Base-by-base conservation (phyloP, 2,888 invertebrate species). In the Rhorus exstirpatorius region DNA sequence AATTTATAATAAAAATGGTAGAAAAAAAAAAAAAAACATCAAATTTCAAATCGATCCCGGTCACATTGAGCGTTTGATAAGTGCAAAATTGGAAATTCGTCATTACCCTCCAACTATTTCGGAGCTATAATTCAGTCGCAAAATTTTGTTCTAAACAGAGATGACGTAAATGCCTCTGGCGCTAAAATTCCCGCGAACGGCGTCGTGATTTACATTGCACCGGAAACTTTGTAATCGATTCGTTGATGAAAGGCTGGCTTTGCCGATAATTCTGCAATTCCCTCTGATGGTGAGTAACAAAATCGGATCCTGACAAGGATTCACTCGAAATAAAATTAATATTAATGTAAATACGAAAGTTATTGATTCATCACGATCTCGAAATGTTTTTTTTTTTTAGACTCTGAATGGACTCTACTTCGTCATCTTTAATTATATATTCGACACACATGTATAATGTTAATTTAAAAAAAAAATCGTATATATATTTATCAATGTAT, bases 171-270 rank as follows among this genome's bases (percentile, higher is more conserved):
- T 31, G 58, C 70, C 7, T 51, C 71, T 17, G 46, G 14, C 24
- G 65, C 60, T 55, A 49, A 46, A 51, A 26, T 83, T 21, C 83
- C 80, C 12, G 55, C 77, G 46, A 74, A 74, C 26, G 78, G 83
- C 14, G 77, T 76, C 21, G 83, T 77, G 17, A 77, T 83, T 68
- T 80, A 83, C 72, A 67, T 83, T 24, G 24, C 79, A 7, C 46
- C 75, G 46, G n/a, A 49, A 72, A 58, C 81, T 35, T 14, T 49
- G 31, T 81, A 78, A 75, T 65, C 60, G 51, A 19, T 58, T 63
- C 38, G n/a, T 72, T 14, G 67, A 79, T 61, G 21, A 53, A 76
- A 71, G 21, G 10, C 61, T 55, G 19, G 51, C 41, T 68, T 71
- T 72, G 26, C 7, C 67, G 10, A 63, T 70, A 63, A 70, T 46